phyloP scores from a whole-genome alignment of 2,113 vertebrate species.

The Microcebus jonahi region DNA sequence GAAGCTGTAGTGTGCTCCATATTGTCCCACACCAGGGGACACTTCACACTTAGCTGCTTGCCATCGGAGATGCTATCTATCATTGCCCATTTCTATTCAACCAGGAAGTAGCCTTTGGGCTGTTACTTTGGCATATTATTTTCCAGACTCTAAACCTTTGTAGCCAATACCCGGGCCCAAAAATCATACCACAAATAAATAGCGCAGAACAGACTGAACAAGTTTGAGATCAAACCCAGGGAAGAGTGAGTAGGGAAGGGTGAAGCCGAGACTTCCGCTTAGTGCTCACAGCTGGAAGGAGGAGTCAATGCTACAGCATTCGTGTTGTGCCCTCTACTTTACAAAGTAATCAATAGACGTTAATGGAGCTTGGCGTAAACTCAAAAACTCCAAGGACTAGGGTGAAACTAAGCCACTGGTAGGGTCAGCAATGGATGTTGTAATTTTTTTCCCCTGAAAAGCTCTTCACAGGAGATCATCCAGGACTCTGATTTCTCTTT shows the following conservation, averaged over 20 bases:
- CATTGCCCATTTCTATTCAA: background rate
- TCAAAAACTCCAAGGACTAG: background rate
- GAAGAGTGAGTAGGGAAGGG: background rate
- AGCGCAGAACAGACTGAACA: background rate
- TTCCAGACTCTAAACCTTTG: background rate
- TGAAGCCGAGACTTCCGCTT: background rate
- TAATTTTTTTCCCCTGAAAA: background rate
- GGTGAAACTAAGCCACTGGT: background rate
- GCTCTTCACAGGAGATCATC: background rate
- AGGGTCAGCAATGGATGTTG: background rate
- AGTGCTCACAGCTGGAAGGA: background rate
- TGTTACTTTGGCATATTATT: background rate
- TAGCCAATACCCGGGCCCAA: background rate
- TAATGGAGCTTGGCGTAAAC: background rate
- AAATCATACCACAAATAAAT: background rate
- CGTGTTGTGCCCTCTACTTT: rapidly evolving
- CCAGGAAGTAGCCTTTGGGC: background rate
- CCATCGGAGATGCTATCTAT: rapidly evolving
- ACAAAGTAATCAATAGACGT: background rate
- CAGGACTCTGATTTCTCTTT: constrained; percentile 13
- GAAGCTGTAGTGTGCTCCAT: background rate
- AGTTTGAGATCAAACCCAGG: background rate
- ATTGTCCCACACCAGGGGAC: background rate
- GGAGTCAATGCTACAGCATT: rapidly evolving
- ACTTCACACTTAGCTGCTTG: too few relatives aligned